A percentile compares a stretch with the other conserved stretches of the same genome.
Conservation (phyloP, 2,113 vertebrate genomes). For the Passer domesticus region DNA sequence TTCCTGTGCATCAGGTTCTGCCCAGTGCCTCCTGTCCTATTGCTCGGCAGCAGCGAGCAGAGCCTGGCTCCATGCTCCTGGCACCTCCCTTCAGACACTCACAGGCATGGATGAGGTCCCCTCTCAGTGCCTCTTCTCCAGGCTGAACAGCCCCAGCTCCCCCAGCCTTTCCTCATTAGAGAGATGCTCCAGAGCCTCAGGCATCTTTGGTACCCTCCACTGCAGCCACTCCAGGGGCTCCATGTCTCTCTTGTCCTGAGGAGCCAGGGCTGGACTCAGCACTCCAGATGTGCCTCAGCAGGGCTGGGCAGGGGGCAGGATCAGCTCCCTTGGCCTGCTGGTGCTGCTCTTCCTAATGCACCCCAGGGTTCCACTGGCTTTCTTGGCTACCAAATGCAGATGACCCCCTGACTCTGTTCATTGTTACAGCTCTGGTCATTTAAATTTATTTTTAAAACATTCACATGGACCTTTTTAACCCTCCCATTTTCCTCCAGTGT, state of each 20-base stretch:
- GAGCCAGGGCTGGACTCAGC: neutral
- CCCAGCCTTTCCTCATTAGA: neutral
- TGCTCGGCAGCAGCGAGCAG: neutral
- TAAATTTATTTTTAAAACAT: neutral
- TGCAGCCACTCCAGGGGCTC: neutral
- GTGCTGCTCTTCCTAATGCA: rapidly evolving
- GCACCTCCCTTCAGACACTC: neutral
- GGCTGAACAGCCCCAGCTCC: neutral
- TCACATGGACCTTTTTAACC: neutral
- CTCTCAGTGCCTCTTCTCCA: neutral
- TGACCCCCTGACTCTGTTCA: neutral
- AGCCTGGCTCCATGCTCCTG: neutral
- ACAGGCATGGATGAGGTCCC: neutral
- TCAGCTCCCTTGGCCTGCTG: neutral
- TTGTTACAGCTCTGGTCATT: neutral
- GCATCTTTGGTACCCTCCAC: neutral
- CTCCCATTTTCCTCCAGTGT: neutral
- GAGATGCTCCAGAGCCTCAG: neutral
- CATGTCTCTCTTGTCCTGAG: neutral
- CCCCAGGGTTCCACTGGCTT: neutral
- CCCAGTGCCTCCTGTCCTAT: neutral
- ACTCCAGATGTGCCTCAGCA: neutral
- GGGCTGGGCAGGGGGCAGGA: neutral
- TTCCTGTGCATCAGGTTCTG: neutral
- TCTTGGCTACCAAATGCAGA: neutral